Conservation (phyloP, 2,888 invertebrate species). For the Galerucella pusilla region DNA sequence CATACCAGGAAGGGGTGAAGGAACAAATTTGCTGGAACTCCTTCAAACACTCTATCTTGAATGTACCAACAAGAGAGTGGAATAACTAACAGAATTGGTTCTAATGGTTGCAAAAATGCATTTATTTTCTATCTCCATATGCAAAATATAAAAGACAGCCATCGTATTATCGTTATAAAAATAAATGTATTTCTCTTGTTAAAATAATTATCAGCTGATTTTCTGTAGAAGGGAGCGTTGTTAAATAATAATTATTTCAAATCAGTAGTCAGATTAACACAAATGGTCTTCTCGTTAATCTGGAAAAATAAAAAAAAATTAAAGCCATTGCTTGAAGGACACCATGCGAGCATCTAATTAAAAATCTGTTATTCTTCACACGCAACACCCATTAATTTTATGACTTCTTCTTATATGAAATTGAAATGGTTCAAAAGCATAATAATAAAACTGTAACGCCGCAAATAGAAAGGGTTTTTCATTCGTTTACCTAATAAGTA, state of each 20-base stretch:
- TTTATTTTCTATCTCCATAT: too few species aligned
- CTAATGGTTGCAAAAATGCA: too few species aligned
- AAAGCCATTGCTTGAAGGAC: constrained; percentile 4
- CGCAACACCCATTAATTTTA: constrained; percentile 47
- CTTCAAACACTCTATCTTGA: too few species aligned
- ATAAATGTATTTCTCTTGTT: too few species aligned
- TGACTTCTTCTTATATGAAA: constrained; percentile 52
- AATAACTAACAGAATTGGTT: too few species aligned
- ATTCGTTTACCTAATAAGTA: constrained; percentile 52
- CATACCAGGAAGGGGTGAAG: too few species aligned
- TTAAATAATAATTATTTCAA: background rate
- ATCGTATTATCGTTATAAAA: too few species aligned
- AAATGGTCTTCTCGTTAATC: constrained; percentile 2
- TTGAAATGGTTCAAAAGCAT: constrained; percentile 49
- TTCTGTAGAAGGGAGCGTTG: background rate
- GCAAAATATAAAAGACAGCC: too few species aligned
- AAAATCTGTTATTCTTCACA: constrained; percentile 23
- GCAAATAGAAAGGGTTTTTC: constrained; percentile 49
- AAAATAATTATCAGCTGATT: background rate
- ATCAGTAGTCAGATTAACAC: background rate
- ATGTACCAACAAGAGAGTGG: too few species aligned
- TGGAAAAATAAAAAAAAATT: constrained; percentile 4
- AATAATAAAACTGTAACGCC: constrained; percentile 55
- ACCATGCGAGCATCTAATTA: constrained; percentile 5
- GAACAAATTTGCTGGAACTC: too few species aligned